Conservation (phyloP, 2,797 vertebrate species). For the Cirrhinus molitorella region DNA sequence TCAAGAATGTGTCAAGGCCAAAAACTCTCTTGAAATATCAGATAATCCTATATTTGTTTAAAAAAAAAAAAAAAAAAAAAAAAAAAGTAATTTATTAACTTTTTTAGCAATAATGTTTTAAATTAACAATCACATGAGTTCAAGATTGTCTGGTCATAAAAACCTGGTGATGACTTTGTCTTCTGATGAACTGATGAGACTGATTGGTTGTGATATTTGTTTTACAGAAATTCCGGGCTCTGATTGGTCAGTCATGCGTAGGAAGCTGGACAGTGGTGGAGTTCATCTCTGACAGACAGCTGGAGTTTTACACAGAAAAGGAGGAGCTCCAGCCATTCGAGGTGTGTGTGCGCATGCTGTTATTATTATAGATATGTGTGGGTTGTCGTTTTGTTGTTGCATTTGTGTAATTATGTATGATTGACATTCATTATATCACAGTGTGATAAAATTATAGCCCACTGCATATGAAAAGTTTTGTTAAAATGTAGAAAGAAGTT, state of each 20-base stretch:
- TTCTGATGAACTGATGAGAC: not conserved
- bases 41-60: too few relatives aligned
- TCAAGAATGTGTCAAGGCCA: too few relatives aligned
- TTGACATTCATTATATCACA: not conserved
- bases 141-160: not conserved
- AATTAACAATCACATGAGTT: not conserved
- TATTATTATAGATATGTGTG: not conserved
- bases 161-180: too few relatives aligned
- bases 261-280: conserved; percentile 59
- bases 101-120: not conserved
- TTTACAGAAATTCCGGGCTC: conserved; percentile 57
- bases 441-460: not conserved
- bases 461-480: not conserved
- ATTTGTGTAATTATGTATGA: not conserved
- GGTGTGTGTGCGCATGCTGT: conserved; percentile 50
- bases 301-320: conserved; percentile 60
- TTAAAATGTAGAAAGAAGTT: not conserved
- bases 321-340: conserved; percentile 53
- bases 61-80: too few relatives aligned
- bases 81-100: too few relatives aligned
- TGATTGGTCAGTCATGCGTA: conserved; percentile 56
- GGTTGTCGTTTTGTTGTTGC: not conserved
- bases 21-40: too few relatives aligned
- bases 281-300: conserved; percentile 61
- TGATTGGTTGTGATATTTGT: conserved; percentile 42